These are phyloP conservation scores for Actinopyga echinites DNA, from an alignment of 53 echinoderm and acorn worm species.

Conservation along the genomic window DNA sequence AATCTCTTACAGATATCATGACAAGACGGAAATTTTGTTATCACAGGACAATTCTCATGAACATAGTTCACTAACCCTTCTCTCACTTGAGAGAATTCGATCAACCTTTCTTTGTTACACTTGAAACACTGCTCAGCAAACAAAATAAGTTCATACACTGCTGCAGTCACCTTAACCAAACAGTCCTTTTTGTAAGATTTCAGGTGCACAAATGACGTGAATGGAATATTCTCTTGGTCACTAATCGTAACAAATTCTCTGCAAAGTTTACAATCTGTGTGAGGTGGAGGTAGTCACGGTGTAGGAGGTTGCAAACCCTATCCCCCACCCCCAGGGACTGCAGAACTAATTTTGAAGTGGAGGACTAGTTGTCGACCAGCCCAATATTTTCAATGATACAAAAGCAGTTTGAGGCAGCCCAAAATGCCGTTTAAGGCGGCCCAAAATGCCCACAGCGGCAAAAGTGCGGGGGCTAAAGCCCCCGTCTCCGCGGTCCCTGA, in stretches of 20 bases:
- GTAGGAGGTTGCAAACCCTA: too few relatives aligned
- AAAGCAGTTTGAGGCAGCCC: too few relatives aligned
- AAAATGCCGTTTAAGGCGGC: too few relatives aligned
- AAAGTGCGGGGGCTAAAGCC: too few relatives aligned
- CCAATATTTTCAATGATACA: too few relatives aligned
- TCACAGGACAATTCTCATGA: background rate
- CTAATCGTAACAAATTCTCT: background rate
- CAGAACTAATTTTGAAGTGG: too few relatives aligned
- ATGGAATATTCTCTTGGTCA: background rate
- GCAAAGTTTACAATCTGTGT: background rate
- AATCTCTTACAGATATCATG: background rate
- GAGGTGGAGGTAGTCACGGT: too few relatives aligned
- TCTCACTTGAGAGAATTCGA: background rate
- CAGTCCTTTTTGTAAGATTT: background rate
- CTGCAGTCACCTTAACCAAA: background rate
- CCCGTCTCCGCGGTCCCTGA: too few relatives aligned
- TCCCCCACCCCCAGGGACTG: too few relatives aligned
- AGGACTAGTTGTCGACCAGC: too few relatives aligned
- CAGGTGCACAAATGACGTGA: background rate
- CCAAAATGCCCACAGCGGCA: too few relatives aligned
- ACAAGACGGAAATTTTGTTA: constrained; percentile 8
- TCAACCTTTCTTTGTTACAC: background rate
- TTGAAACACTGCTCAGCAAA: constrained; percentile 10
- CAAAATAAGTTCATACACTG: constrained; percentile 4
- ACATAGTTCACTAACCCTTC: background rate